Conservation (phyloP, 2,113 vertebrate genomes). For the Actenoides hombroni region DNA sequence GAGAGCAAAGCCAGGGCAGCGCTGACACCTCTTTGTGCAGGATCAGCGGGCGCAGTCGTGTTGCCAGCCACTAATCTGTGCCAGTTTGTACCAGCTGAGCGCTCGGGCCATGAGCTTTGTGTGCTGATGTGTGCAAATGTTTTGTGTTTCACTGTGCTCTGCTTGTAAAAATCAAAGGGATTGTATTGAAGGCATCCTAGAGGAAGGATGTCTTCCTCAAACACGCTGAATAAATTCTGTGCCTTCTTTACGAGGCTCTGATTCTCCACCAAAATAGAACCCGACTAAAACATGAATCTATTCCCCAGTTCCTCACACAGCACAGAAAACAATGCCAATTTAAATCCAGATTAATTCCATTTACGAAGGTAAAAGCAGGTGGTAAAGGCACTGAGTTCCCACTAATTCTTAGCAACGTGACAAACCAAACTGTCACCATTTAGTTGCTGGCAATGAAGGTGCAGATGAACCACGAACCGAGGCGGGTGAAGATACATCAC, state of each 20-base stretch:
- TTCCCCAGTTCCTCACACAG: background rate
- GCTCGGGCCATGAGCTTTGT: background rate
- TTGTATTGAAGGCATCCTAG: background rate
- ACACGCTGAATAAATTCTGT: background rate
- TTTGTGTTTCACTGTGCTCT: background rate
- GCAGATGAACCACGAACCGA: background rate
- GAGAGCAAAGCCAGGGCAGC: background rate
- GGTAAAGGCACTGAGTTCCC: background rate
- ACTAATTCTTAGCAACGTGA: background rate
- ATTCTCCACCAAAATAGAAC: slow-evolving; percentile 14
- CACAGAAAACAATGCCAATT: background rate
- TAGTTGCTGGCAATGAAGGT: background rate
- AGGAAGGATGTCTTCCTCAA: background rate
- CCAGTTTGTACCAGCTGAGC: background rate
- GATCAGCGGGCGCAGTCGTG: background rate
- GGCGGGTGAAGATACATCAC: background rate
- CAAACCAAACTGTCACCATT: background rate
- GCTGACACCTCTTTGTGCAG: background rate
- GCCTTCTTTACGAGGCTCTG: slow-evolving; percentile 31
- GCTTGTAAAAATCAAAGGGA: background rate
- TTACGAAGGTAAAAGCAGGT: background rate
- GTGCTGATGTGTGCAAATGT: background rate
- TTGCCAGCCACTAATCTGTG: background rate
- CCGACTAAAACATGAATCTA: slow-evolving; percentile 35
- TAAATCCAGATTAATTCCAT: slow-evolving; percentile 12